Conservation (phyloP, 2,113 vertebrate species). For the Limnothrissa miodon region DNA sequence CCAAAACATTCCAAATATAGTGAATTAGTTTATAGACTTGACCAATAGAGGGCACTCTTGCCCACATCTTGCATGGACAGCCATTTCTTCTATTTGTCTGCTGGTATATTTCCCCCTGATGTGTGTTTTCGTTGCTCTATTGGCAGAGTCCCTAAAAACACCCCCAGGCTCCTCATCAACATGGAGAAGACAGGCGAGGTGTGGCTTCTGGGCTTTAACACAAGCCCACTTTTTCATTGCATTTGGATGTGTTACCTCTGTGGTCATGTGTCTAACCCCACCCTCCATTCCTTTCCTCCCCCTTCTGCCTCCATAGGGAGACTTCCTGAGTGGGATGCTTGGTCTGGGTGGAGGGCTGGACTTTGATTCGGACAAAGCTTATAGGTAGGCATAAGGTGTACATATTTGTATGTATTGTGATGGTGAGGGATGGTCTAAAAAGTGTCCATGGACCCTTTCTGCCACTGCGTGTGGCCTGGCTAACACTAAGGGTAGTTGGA, state of each 20-base stretch:
- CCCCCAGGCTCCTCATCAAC: slow-evolving; percentile 88
- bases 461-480: too few species aligned
- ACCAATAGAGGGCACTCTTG: too few species aligned
- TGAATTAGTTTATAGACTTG: too few species aligned
- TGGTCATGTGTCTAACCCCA: neutral
- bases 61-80: too few species aligned
- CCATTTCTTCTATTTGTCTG: neutral
- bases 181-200: slow-evolving; percentile 89
- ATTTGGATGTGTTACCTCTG: neutral
- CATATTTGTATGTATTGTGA: too few species aligned
- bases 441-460: neutral
- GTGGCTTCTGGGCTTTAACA: slow-evolving; percentile 21
- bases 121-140: slow-evolving; percentile 21
- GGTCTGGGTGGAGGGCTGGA: slow-evolving; percentile 87
- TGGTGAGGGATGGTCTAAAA: neutral
- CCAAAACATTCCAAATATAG: too few species aligned
- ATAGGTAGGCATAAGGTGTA: slow-evolving; percentile 71
- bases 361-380: slow-evolving; percentile 91
- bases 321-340: slow-evolving; percentile 79
- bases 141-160: slow-evolving; percentile 77
- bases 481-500: too few species aligned
- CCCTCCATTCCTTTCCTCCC: neutral
- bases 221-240: neutral
- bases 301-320: slow-evolving; percentile 64
- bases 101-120: neutral